Evolutionary conservation across 2,113 vertebrate species (phyloP).

Genomic region (Rhabdomys dilectus): DNA sequence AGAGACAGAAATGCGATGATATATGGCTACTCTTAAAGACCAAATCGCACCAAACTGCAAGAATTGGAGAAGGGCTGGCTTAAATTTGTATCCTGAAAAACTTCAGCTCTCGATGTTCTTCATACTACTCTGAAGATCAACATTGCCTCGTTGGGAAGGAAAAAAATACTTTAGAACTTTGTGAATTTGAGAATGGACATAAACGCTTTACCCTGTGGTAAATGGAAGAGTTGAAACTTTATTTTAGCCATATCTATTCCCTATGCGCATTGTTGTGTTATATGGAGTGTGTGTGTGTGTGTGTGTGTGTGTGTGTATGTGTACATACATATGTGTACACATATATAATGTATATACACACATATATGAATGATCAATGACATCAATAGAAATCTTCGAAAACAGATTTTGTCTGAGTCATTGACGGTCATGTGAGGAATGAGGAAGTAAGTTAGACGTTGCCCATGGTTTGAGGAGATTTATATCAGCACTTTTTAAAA

Average conservation of each 20-base stretch:
- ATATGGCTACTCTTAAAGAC: neutral
- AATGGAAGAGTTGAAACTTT: slow-evolving; percentile 5
- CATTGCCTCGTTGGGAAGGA: neutral
- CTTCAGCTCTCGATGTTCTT: neutral
- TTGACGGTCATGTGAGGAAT: neutral
- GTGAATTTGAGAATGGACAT: neutral
- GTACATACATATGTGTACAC: no score
- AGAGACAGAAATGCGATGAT: neutral
- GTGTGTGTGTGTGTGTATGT: no score
- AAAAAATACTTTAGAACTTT: neutral
- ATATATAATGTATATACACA: no score
- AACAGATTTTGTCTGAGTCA: neutral
- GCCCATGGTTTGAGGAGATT: slow-evolving; percentile 46
- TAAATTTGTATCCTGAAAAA: slow-evolving; percentile 37
- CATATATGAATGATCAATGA: neutral
- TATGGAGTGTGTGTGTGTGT: neutral
- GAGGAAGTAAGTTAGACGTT: slow-evolving; percentile 31
- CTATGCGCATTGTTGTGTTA: neutral
- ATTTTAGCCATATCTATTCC: slow-evolving; percentile 3
- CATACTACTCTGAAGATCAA: neutral
- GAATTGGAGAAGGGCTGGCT: neutral
- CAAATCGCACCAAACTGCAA: neutral
- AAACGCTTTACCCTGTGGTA: slow-evolving; percentile 17
- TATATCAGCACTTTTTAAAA: slow-evolving; percentile 28
- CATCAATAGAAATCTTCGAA: slow-evolving; percentile 51